Base-by-base conservation (phyloP, 1,140 invertebrate species). In the Drosophila funebris region DNA sequence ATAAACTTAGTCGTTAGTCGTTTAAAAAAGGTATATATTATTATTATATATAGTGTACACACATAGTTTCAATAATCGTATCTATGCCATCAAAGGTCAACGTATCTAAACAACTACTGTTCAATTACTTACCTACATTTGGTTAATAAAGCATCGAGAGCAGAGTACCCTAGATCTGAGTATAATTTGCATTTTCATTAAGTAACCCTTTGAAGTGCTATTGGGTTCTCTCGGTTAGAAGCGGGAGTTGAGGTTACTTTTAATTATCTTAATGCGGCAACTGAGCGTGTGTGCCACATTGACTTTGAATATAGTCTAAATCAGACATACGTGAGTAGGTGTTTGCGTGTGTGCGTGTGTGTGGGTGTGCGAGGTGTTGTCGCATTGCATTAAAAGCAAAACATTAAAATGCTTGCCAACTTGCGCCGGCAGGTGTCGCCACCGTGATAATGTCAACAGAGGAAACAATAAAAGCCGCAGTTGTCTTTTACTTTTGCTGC, bases 401-500 rank as follows among this genome's bases (percentile, higher is more conserved):
- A 71, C 81, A 85, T 78, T 85, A 82, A 78, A 85, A 82, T 74
- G 82, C 62, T 72, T 64, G 75, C 61, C 82, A 56, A 76, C 54
- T 63, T 67, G 57, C 36, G 43, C 57, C 50, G 82, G 74, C 82
- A 85, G 83, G 82, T 85, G 82, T 88, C 78, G 82, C 67, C 76
- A 76, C 58, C 71, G 75, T 82, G 82, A 88, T 85, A 85, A 82
- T 87, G 82, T 85, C 82, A 85, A 85, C 82, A 85, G 83, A 83
- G 82, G 82, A 85, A 85, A 82, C 82, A 85, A 85, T 85, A 88
- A 85, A 85, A 85, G 82, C 82, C 78, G 75, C 82, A 87, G 74
- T 87, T 88, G 78, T 75, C 78, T 87, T 72, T 82, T 71, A 73
- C 63, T 70, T 72, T 66, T 69, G 83, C 82, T 67, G 64, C 60